Base-by-base conservation (phyloP, 2,888 invertebrate species). In the Chrysina gloriosa region DNA sequence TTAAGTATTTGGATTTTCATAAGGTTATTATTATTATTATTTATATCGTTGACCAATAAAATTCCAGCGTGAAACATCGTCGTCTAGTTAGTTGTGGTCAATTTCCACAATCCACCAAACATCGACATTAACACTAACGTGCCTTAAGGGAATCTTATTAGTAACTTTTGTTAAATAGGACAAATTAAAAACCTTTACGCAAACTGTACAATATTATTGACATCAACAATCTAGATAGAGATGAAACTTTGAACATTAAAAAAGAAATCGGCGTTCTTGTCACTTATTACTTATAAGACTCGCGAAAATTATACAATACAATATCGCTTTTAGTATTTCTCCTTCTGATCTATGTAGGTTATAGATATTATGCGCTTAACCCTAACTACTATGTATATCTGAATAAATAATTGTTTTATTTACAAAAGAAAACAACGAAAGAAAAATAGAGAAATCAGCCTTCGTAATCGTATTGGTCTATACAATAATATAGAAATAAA, bases 271-370 rank as follows among this genome's bases (percentile, higher is more conserved):
- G 31, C 29, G 21, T 29, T 65, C 25, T 29, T 54, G 16, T 39
- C 23, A 39, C 7, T 58, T 56, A 65, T 65, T 65, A 64, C 68
- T 70, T 65, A 39, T 70, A 70, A 70, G 70, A 67, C 69, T 69
- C 69, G 69, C 64, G 65, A 67, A 64, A 67, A 69, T 67, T 56
- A 6, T 45, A 64, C 56, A 70, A n/a, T n/a, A n/a, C n/a, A n/a
- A n/a, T n/a, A 70, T 70, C 69, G 69, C 70, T 70, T 70, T 63
- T 67, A 58, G 54, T 66, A 68, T 70, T 64, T 54, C 34, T 29
- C 19, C 11, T 54, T 21, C 11, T 16, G n/a, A 56, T 36, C 34
- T 14, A 25, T 58, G 14, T 39, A 39, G 42, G 58, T n/a, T 25
- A 11, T 14, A 11, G 6, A n/a, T 39, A 39, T 5, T 56, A 56